phyloP scores from a whole-genome alignment of 2,113 vertebrate species.

The Calidris pugnax region DNA sequence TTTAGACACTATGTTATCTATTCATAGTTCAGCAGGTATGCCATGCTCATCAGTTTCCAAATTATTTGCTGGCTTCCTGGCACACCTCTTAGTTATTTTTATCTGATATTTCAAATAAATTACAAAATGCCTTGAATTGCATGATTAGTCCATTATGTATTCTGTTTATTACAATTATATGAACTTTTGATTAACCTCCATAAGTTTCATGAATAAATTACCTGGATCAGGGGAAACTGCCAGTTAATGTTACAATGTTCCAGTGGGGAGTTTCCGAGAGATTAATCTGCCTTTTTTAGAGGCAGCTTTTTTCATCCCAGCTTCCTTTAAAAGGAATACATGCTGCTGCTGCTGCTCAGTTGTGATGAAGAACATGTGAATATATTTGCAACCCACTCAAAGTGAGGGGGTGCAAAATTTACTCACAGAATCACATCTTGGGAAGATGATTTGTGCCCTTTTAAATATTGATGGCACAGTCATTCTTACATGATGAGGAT shows the following conservation, averaged over 20 bases:
- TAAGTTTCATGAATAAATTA: conserved; percentile 76
- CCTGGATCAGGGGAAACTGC: conserved; percentile 69
- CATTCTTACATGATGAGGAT: not conserved
- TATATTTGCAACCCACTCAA: not conserved
- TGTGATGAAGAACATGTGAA: not conserved
- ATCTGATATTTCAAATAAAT: conserved; percentile 77
- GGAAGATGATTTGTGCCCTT: conserved; percentile 27
- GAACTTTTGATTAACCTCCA: conserved; percentile 73
- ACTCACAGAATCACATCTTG: not conserved
- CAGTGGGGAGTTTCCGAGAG: conserved; percentile 57
- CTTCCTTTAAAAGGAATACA: not conserved
- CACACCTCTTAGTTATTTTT: conserved; percentile 76
- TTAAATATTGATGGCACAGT: conserved; percentile 10
- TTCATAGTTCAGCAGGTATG: conserved; percentile 71
- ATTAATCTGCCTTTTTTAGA: conserved; percentile 58
- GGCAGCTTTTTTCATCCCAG: not conserved
- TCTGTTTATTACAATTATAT: conserved; percentile 76
- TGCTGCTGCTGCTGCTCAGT: not conserved
- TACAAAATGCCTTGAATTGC: conserved; percentile 74
- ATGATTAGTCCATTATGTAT: conserved; percentile 75
- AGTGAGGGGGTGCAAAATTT: conserved; percentile 29
- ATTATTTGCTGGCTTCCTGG: conserved; percentile 73
- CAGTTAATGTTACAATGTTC: conserved; percentile 56
- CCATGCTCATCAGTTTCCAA: conserved; percentile 70
- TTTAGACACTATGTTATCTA: conserved; percentile 56